These are phyloP conservation scores for Pterostichus niger DNA, from an alignment of 2,888 invertebrate genomes.

Conservation along the genomic window DNA sequence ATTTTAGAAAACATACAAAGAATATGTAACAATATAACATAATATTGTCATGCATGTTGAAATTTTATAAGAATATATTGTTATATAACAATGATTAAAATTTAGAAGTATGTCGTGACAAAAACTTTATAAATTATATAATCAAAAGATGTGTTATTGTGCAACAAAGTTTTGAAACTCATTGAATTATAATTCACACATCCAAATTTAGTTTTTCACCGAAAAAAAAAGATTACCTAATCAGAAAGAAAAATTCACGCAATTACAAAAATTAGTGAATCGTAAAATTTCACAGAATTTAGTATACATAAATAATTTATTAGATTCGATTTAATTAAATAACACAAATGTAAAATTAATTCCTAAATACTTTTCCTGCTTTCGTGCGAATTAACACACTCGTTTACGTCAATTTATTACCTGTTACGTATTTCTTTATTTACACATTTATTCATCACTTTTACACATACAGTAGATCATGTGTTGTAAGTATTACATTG, in stretches of 20 bases:
- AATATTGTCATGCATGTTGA: not conserved
- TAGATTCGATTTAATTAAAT: slow-evolving; percentile 9
- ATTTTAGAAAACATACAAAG: not conserved
- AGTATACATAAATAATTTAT: slow-evolving; percentile 32
- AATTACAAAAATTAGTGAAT: slow-evolving; percentile 25
- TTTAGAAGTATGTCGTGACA: slow-evolving; percentile 1
- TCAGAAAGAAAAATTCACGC: not conserved
- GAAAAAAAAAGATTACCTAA: not conserved
- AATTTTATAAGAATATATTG: slow-evolving; percentile 20
- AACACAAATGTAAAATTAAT: slow-evolving; percentile 18
- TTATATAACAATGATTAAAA: slow-evolving; percentile 27
- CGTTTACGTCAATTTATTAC: slow-evolving; percentile 29
- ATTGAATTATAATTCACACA: slow-evolving; percentile 21
- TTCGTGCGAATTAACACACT: slow-evolving; percentile 25
- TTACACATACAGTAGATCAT: not conserved
- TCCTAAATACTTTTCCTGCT: not conserved
- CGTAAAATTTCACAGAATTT: not conserved
- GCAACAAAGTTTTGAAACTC: slow-evolving; percentile 5
- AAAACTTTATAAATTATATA: slow-evolving; percentile 20
- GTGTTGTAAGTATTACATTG: slow-evolving; percentile 9
- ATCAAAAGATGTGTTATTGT: slow-evolving; percentile 12
- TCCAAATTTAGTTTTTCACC: slow-evolving; percentile 4
- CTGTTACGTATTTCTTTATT: slow-evolving; percentile 37
- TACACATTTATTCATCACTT: slow-evolving; percentile 32
- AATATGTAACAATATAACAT: not conserved